These are phyloP conservation scores for Herpetotheres cachinnans DNA, from an alignment of 2,113 vertebrate species.

Conservation along the genomic window DNA sequence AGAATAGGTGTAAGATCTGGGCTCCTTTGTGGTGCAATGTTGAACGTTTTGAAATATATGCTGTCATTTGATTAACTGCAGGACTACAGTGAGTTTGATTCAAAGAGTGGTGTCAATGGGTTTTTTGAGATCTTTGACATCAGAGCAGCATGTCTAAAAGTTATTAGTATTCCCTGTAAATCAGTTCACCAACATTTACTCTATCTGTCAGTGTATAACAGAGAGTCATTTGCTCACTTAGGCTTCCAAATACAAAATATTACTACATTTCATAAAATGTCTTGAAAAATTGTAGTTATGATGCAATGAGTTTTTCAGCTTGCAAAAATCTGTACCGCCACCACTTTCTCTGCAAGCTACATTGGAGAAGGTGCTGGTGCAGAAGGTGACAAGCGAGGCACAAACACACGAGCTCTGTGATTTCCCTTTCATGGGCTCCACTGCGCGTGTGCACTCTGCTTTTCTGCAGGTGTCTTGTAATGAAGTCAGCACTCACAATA, in stretches of 20 bases:
- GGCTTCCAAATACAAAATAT: neutral
- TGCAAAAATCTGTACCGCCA: neutral
- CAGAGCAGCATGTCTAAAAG: neutral
- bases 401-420: fast-evolving
- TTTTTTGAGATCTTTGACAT: neutral
- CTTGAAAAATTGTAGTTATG: neutral
- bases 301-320: neutral
- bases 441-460: neutral
- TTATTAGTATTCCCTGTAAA: neutral
- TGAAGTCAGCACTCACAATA: neutral
- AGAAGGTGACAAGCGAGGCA: neutral
- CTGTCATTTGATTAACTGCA: neutral
- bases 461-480: neutral
- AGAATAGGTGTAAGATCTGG: neutral
- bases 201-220: neutral
- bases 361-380: neutral
- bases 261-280: neutral
- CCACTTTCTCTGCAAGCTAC: fast-evolving
- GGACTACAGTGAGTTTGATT: neutral
- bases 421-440: neutral
- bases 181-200: neutral
- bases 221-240: neutral
- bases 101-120: neutral
- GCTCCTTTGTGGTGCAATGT: neutral
- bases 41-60: neutral